Percentiles rank a stretch among this genome's conserved stretches.
phyloP scores from a whole-genome alignment of 2,888 invertebrate genomes.

The Oconnorella tubifera region DNA sequence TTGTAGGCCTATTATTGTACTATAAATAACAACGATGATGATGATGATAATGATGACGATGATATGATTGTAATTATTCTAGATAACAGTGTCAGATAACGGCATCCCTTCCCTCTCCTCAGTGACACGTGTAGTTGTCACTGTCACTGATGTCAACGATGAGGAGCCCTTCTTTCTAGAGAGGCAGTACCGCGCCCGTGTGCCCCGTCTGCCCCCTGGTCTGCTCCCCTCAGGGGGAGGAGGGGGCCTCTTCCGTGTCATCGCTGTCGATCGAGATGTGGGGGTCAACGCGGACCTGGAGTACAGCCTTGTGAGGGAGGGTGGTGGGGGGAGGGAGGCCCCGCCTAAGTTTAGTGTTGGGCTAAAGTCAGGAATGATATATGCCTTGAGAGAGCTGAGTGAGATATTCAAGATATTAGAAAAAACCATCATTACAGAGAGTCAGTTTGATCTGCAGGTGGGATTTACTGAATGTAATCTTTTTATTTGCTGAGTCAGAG shows the following conservation, averaged over 20 bases:
- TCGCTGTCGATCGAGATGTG: conserved; percentile 49
- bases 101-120: conserved; percentile 72
- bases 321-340: background rate
- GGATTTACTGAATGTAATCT: too few relatives aligned
- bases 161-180: conserved; percentile 45
- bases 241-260: conserved; percentile 46
- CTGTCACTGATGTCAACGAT: conserved; percentile 50
- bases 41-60: too few relatives aligned
- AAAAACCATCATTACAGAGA: too few relatives aligned
- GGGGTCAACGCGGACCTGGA: conserved; percentile 63
- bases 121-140: conserved; percentile 63
- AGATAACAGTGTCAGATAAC: conserved; percentile 79
- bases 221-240: too few relatives aligned
- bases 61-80: conserved; percentile 25
- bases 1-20: too few relatives aligned
- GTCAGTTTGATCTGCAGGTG: conserved; percentile 63
- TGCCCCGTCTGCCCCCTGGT: conserved; percentile 32
- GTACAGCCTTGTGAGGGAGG: conserved; percentile 65
- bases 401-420: too few relatives aligned
- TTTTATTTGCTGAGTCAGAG: too few relatives aligned
- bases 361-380: conserved; percentile 75
- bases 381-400: conserved; percentile 67
- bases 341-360: conserved; percentile 69
- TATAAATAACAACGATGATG: too few relatives aligned
- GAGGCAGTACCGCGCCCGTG: conserved; percentile 38